Base-by-base conservation (phyloP, 2,113 vertebrate genomes). In the Ictidomys tridecemlineatus region DNA sequence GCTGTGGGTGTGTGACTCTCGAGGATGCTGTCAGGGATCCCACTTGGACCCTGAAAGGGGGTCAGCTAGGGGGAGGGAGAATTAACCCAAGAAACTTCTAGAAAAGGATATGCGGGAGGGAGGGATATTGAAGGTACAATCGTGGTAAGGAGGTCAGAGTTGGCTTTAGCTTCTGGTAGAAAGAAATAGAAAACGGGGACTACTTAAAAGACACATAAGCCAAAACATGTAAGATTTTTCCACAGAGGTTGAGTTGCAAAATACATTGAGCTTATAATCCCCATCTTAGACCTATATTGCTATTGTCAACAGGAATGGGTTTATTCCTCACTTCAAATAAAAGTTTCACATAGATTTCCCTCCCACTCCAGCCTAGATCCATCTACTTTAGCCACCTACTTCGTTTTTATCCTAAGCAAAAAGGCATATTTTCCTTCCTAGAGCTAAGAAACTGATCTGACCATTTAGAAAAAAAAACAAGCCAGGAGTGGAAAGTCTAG, bases 181-280 rank as follows among this genome's bases (percentile, higher is more conserved):
- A 77, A 82, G 42, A 78, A 61, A 26, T 42, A 58, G 32, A 37
- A 93, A 93, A 53, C 18, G 39, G 28, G 69, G 4, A 22, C 48
- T 37, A 65, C n/a, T 34, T 85, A 53, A 78, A 74, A 76, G 34
- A 20, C 53, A 51, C 58, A 72, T 42, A 85, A 83, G 53, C 42
- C 83, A 82, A 85, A 95, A 32, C 37, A n/a, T n/a, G 63, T 84
- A 78, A n/a, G 61, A 42, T 87, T 48, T 87, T 92, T 67, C 65
- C 61, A 58, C 13, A 70, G 5, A 73, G 63, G 56, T 18, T 83
- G 48, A 39, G 53, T 42, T 20, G 16, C 20, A 73, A 85, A 88
- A 63, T 39, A 34, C 20, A 26, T 70, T 30, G 74, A 72, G 72
- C 82, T 61, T 39, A 4, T 70, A 67, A 72, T 61, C 91, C 45